A percentile compares a stretch with the other conserved stretches of the same genome.
phyloP scores from a whole-genome alignment of 2,797 vertebrate genomes.

The Cottoperca gobio region DNA sequence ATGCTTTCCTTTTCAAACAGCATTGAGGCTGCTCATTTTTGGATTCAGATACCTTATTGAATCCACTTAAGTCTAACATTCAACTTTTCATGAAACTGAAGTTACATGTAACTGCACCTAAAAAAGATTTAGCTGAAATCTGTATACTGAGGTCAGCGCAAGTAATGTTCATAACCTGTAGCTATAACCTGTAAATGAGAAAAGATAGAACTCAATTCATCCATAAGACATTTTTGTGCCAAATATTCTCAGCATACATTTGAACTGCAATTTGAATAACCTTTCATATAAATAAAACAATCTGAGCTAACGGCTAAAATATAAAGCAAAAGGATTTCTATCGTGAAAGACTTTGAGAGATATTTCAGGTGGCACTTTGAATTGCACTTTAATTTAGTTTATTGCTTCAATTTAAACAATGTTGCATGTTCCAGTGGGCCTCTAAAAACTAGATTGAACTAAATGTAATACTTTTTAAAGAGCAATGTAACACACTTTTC shows the following conservation, averaged over 20 bases:
- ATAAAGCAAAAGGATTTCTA: too few relatives aligned
- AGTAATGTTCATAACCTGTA: neutral
- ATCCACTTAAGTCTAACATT: neutral
- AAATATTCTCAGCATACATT: neutral
- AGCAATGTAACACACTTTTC: neutral
- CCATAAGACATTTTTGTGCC: neutral
- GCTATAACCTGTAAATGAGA: neutral
- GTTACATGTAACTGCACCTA: neutral
- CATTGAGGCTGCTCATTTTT: neutral
- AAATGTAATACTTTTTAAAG: neutral
- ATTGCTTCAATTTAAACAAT: neutral
- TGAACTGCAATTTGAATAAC: neutral
- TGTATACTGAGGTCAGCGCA: neutral
- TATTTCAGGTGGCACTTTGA: neutral
- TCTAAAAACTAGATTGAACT: neutral
- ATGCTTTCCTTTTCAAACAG: neutral
- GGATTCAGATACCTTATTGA: neutral
- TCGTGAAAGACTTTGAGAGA: neutral
- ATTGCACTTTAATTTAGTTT: neutral
- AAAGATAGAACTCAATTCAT: neutral
- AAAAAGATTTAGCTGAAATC: neutral
- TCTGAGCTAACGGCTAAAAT: too few relatives aligned
- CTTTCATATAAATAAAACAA: neutral
- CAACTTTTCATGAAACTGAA: neutral
- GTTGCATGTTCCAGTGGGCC: neutral